A percentile compares a stretch with the other conserved stretches of the same genome.
phyloP scores from a whole-genome alignment of 2,888 invertebrate genomes.

The Rhagonycha fulva region DNA sequence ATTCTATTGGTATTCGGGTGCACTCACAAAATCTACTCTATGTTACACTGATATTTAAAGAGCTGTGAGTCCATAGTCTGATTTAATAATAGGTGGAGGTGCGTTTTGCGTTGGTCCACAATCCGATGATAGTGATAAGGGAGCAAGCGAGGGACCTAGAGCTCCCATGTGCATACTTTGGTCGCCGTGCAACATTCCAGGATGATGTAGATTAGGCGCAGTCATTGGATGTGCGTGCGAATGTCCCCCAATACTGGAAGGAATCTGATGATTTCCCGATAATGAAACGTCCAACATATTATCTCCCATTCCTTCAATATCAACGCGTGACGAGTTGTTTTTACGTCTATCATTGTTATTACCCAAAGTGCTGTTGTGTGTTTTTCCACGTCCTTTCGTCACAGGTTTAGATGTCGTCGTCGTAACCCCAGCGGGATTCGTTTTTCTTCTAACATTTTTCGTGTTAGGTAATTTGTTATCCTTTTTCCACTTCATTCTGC shows the following conservation, averaged over 20 bases:
- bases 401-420: slow-evolving; percentile 47
- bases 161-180: slow-evolving; percentile 59
- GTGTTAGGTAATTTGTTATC: slow-evolving; percentile 89
- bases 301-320: slow-evolving; percentile 62
- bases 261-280: slow-evolving; percentile 56
- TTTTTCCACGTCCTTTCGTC: slow-evolving; percentile 53
- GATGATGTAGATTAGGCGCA: slow-evolving; percentile 41
- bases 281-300: slow-evolving; percentile 56
- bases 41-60: slow-evolving; percentile 56
- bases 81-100: slow-evolving; percentile 70
- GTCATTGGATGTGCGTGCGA: slow-evolving; percentile 61
- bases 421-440: slow-evolving; percentile 72
- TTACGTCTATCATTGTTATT: slow-evolving; percentile 72
- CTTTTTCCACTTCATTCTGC: slow-evolving; percentile 86
- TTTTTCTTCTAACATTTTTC: slow-evolving; percentile 75
- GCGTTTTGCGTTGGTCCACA: slow-evolving; percentile 60
- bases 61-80: slow-evolving; percentile 86
- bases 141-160: slow-evolving; percentile 61
- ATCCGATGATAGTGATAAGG: slow-evolving; percentile 60
- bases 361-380: slow-evolving; percentile 50
- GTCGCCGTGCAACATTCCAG: slow-evolving; percentile 50
- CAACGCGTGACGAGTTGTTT: slow-evolving; percentile 53
- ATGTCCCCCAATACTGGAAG: slow-evolving; percentile 56
- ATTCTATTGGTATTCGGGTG: slow-evolving; percentile 14
- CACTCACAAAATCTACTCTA: slow-evolving; percentile 8